Evolutionary conservation across 1,140 invertebrate species (phyloP), one percentile per base, ranked within the genome.

Genomic region (Lepidostoma basale): DNA sequence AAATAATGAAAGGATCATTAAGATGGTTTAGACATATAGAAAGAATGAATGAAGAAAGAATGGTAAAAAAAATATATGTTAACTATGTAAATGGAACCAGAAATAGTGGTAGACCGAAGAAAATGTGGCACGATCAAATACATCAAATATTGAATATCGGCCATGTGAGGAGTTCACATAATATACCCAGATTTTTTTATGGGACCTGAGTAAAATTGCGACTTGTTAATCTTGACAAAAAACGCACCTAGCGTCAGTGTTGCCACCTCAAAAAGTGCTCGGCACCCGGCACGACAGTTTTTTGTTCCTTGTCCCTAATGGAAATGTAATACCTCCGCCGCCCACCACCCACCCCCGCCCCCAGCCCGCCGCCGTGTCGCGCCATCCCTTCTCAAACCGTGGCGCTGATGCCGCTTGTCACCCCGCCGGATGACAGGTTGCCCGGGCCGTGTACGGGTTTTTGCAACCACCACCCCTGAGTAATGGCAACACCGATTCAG

Each of bases 311-410:
- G 33, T 25, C 26, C 64, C 65, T 72, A 72, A 72, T 72, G 70
- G 70, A 71, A 71, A 63, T 71, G 69, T 71, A 71, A 71, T 71
- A 67, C 69, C 56, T 36, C 49, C 52, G 69, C 63, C 54, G 62
- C 67, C 69, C 67, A 64, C 52, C 67, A 59, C 14, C 59, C 58
- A 36, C 4, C 60, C 69, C 67, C 69, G 58, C 67, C 65, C 14
- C 59, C 58, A 36, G 8, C 60, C 67, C 54, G n/a, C 28, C 22
- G 47, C 20, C 52, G 39, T 30, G 42, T 64, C 42, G n/a, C 49
- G 26, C 66, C 66, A 62, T 45, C 66, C 66, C 66, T 45, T 60
- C 66, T 68, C 66, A 68, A 68, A 62, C 36, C 44, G 56, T 68
- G 54, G 25, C 9, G 59, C 40, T 30, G n/a, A n/a, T n/a, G 36